Conservation (phyloP, 2,113 vertebrate species). For the Spea bombifrons region DNA sequence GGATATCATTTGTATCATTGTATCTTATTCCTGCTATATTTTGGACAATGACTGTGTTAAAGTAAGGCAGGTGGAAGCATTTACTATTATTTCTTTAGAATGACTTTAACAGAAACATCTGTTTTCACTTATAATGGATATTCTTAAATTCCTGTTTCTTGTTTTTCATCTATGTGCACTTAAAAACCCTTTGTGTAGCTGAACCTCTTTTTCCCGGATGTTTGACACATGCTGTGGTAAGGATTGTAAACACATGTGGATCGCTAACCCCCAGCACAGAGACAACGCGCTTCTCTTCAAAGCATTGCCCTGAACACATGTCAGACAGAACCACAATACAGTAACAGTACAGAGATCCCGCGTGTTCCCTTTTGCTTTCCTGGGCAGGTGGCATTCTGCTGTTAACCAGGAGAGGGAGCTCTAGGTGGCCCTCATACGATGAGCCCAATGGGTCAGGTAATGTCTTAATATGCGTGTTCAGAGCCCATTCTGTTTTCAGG, state of each 20-base stretch:
- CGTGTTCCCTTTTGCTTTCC: too few relatives aligned
- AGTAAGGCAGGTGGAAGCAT: background rate
- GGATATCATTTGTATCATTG: background rate
- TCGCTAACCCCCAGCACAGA: constrained; percentile 3
- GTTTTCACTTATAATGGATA: constrained; percentile 4
- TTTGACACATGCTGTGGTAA: constrained; percentile 22
- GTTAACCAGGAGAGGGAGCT: too few relatives aligned
- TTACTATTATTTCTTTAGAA: background rate
- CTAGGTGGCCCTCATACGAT: too few relatives aligned
- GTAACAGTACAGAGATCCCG: background rate
- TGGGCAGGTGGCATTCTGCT: too few relatives aligned
- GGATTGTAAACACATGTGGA: constrained; percentile 29
- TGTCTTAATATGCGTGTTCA: too few relatives aligned
- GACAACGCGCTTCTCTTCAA: constrained; percentile 39
- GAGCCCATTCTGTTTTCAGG: too few relatives aligned
- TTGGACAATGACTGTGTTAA: background rate
- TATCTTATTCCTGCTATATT: background rate
- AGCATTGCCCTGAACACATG: constrained; percentile 38
- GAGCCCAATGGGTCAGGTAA: too few relatives aligned
- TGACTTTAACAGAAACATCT: background rate
- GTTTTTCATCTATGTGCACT: constrained; percentile 12
- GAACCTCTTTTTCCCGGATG: constrained; percentile 24
- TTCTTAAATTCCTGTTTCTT: constrained; percentile 25
- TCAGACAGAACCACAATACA: constrained; percentile 43
- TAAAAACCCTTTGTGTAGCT: constrained; percentile 24